Base-by-base conservation (phyloP, 2,797 vertebrate species). In the Lateolabrax maculatus region DNA sequence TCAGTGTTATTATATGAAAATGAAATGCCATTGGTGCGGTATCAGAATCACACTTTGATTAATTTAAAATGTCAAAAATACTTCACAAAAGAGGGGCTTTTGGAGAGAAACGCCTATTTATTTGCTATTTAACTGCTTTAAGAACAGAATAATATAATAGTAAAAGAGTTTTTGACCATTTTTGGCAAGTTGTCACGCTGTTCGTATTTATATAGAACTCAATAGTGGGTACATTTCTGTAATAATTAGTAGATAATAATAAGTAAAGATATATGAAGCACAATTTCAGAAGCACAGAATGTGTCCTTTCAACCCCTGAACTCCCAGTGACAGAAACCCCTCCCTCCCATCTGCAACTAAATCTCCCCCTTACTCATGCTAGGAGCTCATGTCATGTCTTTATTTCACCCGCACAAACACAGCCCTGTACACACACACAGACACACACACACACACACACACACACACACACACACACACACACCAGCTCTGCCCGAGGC, bases 301-400 rank as follows among this genome's bases (percentile, higher is more conserved):
- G 75, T 83, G 57, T 84, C 71, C 81, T 78, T 84, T 90, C 78
- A 81, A 84, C 83, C 88, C 57, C 39, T 72, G 63, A 79, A 78
- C 76, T 51, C 48, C 61, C 39, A 57, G 19, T 36, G 67, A 61
- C 74, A 79, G 67, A 79, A 77, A 55, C 51, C 9, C 62, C 65
- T 77, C 83, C 63, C 75, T 67, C 39, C 36, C 52, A 62, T 72
- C 71, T 79, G 41, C 66, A 74, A 43, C 58, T 57, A 67, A 87
- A 84, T 86, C 69, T 79, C 60, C 79, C 77, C 61, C 49, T 79
- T 79, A 70, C 60, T 75, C 66, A 46, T 44, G 46, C 76, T 18
- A 44, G 79, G 71, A 86, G 48, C 65, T 84, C 71, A 84, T 79
- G 44, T 84, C 74, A n/a, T 78, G 43, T 58, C n/a, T 44, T 16